phyloP scores from a whole-genome alignment of 2,888 invertebrate genomes.

The Syrista parreyssii region DNA sequence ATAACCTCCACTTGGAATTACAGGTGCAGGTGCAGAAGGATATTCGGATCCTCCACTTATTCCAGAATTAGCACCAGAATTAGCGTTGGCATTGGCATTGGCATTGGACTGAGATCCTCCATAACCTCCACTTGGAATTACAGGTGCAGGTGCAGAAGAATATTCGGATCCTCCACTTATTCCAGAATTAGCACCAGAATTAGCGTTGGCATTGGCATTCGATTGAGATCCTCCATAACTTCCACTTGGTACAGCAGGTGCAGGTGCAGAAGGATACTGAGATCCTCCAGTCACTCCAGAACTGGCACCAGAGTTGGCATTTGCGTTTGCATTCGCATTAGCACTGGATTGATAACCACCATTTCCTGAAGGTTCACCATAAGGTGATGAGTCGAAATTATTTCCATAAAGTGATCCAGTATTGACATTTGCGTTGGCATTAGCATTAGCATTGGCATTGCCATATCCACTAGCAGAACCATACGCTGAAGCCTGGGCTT shows the following conservation, averaged over 20 bases:
- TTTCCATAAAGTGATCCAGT: neutral
- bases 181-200: conserved; percentile 10
- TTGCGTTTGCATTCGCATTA: conserved; percentile 23
- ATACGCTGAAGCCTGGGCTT: too few species aligned
- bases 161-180: too few species aligned
- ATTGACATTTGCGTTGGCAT: conserved; percentile 10
- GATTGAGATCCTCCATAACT: conserved; percentile 32
- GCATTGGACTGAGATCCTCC: conserved; percentile 31
- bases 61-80: conserved; percentile 5
- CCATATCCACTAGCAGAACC: conserved; percentile 14
- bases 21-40: too few species aligned
- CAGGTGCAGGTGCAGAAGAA: neutral
- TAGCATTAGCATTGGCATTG: conserved; percentile 16
- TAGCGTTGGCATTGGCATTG: conserved; percentile 24
- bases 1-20: conserved; percentile 9
- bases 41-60: neutral
- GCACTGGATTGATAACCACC: conserved; percentile 31
- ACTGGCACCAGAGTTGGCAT: conserved; percentile 6
- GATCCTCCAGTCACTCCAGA: neutral
- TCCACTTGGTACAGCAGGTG: neutral
- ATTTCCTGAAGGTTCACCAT: conserved; percentile 10
- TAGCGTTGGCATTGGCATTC: conserved; percentile 24
- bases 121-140: conserved; percentile 9
- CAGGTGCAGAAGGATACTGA: too few species aligned
- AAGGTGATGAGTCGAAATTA: neutral